Percentiles rank a stretch among this genome's conserved stretches.
Conservation (phyloP, 2,113 vertebrate species). For the Notechis scutatus region DNA sequence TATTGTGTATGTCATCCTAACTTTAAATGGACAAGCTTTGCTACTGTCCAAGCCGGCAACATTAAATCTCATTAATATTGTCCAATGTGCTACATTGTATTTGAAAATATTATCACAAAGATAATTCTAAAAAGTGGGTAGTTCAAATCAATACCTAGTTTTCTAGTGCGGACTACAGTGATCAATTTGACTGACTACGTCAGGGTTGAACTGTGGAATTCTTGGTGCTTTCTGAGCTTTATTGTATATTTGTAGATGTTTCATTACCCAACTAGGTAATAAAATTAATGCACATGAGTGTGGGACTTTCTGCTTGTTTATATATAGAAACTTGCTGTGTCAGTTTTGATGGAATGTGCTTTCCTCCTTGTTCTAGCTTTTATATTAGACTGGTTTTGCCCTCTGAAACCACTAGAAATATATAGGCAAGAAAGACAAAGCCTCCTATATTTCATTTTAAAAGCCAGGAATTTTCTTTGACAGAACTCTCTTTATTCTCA, state of each 20-base stretch:
- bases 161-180: background rate
- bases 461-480: background rate
- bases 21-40: background rate
- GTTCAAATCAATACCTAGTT: background rate
- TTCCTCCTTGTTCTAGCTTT: background rate
- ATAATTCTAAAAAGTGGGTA: background rate
- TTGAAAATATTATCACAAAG: background rate
- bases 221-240: background rate
- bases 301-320: background rate
- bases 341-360: background rate
- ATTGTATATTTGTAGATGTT: background rate
- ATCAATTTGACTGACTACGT: background rate
- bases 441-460: background rate
- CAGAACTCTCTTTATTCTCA: background rate
- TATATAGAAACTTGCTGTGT: background rate
- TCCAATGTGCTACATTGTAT: background rate
- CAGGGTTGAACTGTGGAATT: background rate
- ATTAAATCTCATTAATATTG: background rate
- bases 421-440: background rate
- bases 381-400: background rate
- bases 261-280: background rate
- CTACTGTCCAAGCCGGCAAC: background rate
- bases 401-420: background rate
- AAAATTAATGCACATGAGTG: background rate
- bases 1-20: background rate